These are phyloP conservation scores for Nymphalis c-album DNA, from an alignment of 2,888 invertebrate species.

Conservation along the genomic window DNA sequence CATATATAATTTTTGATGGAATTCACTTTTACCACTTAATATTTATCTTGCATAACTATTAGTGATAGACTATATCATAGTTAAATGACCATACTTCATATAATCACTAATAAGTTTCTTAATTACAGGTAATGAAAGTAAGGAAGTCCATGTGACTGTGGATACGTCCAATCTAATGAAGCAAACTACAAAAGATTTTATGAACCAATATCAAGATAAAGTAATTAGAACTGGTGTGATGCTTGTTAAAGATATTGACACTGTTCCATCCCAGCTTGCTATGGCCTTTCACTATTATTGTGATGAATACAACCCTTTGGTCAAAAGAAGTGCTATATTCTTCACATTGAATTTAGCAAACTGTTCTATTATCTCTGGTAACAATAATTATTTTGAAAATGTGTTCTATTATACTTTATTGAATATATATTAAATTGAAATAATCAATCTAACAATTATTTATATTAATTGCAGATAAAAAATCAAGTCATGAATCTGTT, in stretches of 20 bases:
- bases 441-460: neutral
- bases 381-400: constrained; percentile 5
- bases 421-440: neutral
- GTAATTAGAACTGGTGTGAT: constrained; percentile 63
- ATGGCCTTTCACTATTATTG: constrained; percentile 79
- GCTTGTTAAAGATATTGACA: constrained; percentile 65
- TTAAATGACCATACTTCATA: neutral
- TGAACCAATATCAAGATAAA: constrained; percentile 55
- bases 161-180: constrained; percentile 56
- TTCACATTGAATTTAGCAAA: constrained; percentile 67
- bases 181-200: constrained; percentile 60
- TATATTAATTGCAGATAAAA: constrained; percentile 51
- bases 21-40: too few relatives aligned
- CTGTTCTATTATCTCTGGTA: constrained; percentile 57
- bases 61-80: too few relatives aligned
- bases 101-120: constrained; percentile 4
- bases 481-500: constrained; percentile 54
- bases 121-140: constrained; percentile 60
- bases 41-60: too few relatives aligned
- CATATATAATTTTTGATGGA: too few relatives aligned
- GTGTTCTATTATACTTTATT: neutral
- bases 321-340: constrained; percentile 70
- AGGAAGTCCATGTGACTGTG: constrained; percentile 53
- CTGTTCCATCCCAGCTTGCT: constrained; percentile 64
- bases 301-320: constrained; percentile 73